Percentiles rank a stretch among this genome's conserved stretches.
phyloP scores from a whole-genome alignment of 2,888 invertebrate species.

The Bombylius major region DNA sequence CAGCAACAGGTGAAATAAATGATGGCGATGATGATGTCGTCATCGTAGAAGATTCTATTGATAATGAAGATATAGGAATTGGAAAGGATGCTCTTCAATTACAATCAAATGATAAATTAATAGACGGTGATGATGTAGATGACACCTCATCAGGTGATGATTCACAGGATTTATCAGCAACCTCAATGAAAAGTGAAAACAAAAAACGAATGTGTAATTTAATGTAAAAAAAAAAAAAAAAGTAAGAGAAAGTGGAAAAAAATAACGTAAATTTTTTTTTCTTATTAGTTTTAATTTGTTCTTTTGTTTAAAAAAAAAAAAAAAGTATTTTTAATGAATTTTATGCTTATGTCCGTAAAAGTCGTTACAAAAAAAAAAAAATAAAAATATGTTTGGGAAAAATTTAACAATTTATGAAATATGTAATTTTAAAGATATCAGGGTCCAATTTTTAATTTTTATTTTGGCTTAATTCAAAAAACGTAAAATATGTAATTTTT shows the following conservation, averaged over 20 bases:
- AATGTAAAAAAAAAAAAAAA: background rate
- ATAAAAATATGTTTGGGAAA: too few species aligned
- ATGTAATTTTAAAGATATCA: too few species aligned
- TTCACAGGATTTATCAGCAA: background rate
- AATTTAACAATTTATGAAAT: too few species aligned
- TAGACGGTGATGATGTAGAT: background rate
- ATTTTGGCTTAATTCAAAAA: too few species aligned
- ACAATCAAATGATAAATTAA: background rate
- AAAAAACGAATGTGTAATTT: background rate
- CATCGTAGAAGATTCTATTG: background rate
- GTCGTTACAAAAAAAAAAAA: too few species aligned
- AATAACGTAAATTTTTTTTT: background rate
- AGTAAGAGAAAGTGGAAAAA: too few species aligned
- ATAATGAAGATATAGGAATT: background rate
- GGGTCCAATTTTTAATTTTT: too few species aligned
- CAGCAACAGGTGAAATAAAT: slow-evolving; percentile 7
- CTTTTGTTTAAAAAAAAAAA: background rate
- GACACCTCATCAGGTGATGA: background rate
- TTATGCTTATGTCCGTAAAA: too few species aligned
- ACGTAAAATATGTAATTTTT: too few species aligned
- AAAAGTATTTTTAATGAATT: too few species aligned
- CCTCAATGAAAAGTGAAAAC: background rate
- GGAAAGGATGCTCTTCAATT: background rate
- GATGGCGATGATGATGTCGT: background rate
- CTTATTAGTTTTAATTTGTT: background rate